These are phyloP conservation scores for Acronicta alni DNA, from an alignment of 2,888 invertebrate genomes.

Conservation along the genomic window DNA sequence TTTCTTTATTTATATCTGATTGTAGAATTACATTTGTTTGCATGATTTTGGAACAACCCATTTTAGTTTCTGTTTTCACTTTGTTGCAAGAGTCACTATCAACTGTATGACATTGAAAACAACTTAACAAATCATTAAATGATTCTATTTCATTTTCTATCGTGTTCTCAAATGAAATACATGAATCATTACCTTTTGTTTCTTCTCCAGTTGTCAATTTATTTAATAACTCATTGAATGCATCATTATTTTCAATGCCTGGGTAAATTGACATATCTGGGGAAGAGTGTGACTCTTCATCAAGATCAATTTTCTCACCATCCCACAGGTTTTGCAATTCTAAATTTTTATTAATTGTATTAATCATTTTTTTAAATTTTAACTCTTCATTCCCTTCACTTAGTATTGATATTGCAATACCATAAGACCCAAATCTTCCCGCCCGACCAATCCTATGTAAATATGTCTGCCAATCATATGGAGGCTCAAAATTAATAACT, in stretches of 20 bases:
- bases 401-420: slow-evolving; percentile 93
- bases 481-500: slow-evolving; percentile 97
- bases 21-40: slow-evolving; percentile 1
- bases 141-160: slow-evolving; percentile 58
- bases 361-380: slow-evolving; percentile 89
- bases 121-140: slow-evolving; percentile 70
- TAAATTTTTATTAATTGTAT: slow-evolving; percentile 84
- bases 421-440: slow-evolving; percentile 97
- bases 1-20: slow-evolving; percentile 12
- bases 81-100: slow-evolving; percentile 2
- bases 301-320: slow-evolving; percentile 55
- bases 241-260: slow-evolving; percentile 5
- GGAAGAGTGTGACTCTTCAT: slow-evolving; percentile 25
- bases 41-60: neutral
- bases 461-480: slow-evolving; percentile 94
- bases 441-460: slow-evolving; percentile 98
- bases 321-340: slow-evolving; percentile 71
- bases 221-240: slow-evolving; percentile 22
- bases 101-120: slow-evolving; percentile 60
- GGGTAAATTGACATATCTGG: slow-evolving; percentile 2
- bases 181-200: slow-evolving; percentile 43
- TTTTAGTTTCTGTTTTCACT: slow-evolving; percentile 1
- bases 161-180: slow-evolving; percentile 60
- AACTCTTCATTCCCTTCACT: slow-evolving; percentile 90
- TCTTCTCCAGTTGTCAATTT: slow-evolving; percentile 34